Base-by-base conservation (phyloP, 2,888 invertebrate genomes). In the Willowsia nigromaculata region DNA sequence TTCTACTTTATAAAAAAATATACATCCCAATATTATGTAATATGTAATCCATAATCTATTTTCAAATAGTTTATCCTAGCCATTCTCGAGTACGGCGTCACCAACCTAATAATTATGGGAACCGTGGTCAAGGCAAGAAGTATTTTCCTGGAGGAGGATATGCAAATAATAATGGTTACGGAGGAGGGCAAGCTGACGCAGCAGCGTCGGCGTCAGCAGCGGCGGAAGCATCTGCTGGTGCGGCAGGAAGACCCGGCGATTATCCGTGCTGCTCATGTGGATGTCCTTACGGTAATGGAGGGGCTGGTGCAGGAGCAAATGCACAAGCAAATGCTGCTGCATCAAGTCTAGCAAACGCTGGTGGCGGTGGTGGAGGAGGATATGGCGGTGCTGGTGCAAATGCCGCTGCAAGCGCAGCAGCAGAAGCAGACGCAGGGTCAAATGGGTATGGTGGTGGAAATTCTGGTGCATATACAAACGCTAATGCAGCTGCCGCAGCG, bases 211-310 rank as follows among this genome's bases (percentile, higher is more conserved):
- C 84, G n/a, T 37, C 37, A 4, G 71, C 71, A 1, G 33, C 71
- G 4, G 88, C 84, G 11, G 40, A 33, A 18, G 74, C 85, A 5
- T 1, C 56, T 33, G 83, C 65, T 59, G 37, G n/a, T 3, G 78
- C 62, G n/a, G 43, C 59, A 30, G 18, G 30, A 4, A n/a, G n/a
- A n/a, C n/a, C n/a, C 9, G 56, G 76, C 5, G 71, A 59, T 62
- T 40, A 62, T 47, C 43, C 47, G 30, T 53, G 88, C 59, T 83
- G 82, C 37, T n/a, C 82, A 2, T 83, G 83, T 71, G 83, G 68
- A 1, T 83, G 83, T n/a, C 30, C 47, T 30, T 0, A 37, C n/a
- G 65, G 62, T 1, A 47, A 43, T n/a, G 78, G 80, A 1, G 82
- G 82, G 5, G 62, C 15, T 53, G n/a, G n/a, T n/a, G n/a, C n/a